phyloP scores from a whole-genome alignment of 2,888 invertebrate species.

The Amiota communis region DNA sequence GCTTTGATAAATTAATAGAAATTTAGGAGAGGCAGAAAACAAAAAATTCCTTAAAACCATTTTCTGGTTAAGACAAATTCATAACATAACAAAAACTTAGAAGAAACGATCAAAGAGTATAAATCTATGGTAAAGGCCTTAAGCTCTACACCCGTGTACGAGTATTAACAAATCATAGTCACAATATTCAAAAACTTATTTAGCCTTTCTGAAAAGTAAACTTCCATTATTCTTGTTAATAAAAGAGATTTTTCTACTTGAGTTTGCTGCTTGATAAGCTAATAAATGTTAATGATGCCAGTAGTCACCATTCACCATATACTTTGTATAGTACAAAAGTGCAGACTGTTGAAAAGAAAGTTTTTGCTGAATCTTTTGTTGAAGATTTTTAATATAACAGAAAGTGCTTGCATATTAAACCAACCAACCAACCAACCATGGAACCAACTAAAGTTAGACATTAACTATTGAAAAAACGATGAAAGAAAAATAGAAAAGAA shows the following conservation, averaged over 20 bases:
- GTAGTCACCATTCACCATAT: not conserved
- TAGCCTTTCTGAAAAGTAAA: not conserved
- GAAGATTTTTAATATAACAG: not conserved
- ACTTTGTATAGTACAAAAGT: not conserved
- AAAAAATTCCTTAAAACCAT: no score
- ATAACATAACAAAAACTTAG: no score
- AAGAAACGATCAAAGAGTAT: no score
- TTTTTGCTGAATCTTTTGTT: not conserved
- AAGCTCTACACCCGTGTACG: no score
- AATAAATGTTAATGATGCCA: slow-evolving; percentile 17
- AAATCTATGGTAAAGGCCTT: no score
- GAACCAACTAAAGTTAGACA: not conserved
- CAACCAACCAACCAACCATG: not conserved
- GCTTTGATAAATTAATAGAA: no score
- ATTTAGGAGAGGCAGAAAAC: no score
- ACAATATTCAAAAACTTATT: no score
- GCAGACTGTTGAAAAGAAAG: not conserved
- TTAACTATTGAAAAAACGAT: not conserved
- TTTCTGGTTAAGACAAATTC: no score
- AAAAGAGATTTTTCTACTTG: not conserved
- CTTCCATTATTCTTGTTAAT: no score
- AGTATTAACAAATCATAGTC: no score
- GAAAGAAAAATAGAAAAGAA: not conserved
- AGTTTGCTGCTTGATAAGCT: slow-evolving; percentile 10
- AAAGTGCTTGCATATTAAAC: slow-evolving; percentile 1